phyloP scores from a whole-genome alignment of 2,113 vertebrate species.

The Dunckerocampus dactyliophorus region DNA sequence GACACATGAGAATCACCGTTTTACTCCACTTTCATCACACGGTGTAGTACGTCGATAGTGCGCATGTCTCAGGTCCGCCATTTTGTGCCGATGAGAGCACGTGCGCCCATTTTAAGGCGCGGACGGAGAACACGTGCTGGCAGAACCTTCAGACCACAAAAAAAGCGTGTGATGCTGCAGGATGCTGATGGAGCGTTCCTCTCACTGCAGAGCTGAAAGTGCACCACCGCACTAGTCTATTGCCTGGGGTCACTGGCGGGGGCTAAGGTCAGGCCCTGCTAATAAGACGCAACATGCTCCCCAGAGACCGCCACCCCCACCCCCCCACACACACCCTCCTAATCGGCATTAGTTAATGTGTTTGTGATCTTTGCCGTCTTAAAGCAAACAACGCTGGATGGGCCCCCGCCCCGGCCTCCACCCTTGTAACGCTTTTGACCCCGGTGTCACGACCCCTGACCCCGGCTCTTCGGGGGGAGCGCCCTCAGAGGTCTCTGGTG shows the following conservation, averaged over 20 bases:
- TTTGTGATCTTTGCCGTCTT: slow-evolving; percentile 90
- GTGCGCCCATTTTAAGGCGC: slow-evolving; percentile 6
- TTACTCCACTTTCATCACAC: background rate
- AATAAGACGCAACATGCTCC: slow-evolving; percentile 68
- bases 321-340: slow-evolving; percentile 71
- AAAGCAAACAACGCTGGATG: slow-evolving; percentile 89
- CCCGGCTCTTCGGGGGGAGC: slow-evolving; percentile 81
- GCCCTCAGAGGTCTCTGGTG: slow-evolving; percentile 80
- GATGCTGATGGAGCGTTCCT: background rate
- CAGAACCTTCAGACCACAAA: background rate
- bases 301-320: slow-evolving; percentile 58
- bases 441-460: slow-evolving; percentile 84
- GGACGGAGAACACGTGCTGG: background rate
- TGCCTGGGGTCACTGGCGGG: slow-evolving; percentile 54
- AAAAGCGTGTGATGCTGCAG: background rate
- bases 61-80: slow-evolving; percentile 4
- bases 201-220: slow-evolving; percentile 29
- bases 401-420: slow-evolving; percentile 79
- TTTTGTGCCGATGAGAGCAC: background rate
- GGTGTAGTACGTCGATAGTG: background rate
- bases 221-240: slow-evolving; percentile 47
- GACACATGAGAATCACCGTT: background rate
- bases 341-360: slow-evolving; percentile 90
- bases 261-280: slow-evolving; percentile 70
- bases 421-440: slow-evolving; percentile 84